These are phyloP conservation scores for Elysia chlorotica DNA, from an alignment of 1,140 invertebrate species.

Conservation along the genomic window DNA sequence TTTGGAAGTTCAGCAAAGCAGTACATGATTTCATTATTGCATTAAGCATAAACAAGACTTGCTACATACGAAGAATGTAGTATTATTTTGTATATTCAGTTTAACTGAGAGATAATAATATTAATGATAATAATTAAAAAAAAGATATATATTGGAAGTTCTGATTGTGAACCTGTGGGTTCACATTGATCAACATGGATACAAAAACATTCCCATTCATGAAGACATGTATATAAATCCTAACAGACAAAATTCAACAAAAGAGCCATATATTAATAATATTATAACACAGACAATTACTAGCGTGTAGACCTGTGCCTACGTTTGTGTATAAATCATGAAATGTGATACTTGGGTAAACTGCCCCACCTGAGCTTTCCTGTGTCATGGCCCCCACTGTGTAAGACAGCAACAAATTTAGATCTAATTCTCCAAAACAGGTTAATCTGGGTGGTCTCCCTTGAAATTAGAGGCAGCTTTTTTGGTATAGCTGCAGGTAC, in stretches of 20 bases:
- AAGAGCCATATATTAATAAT: too few species aligned
- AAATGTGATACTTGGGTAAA: not conserved
- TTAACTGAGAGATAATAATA: too few species aligned
- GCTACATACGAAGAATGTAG: not conserved
- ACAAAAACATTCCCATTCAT: too few species aligned
- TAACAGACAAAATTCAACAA: too few species aligned
- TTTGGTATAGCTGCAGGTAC: not conserved
- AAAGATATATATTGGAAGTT: too few species aligned
- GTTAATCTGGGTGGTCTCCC: not conserved
- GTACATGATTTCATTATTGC: constrained; percentile 14
- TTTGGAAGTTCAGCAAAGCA: constrained; percentile 27
- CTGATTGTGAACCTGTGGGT: too few species aligned
- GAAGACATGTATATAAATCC: too few species aligned
- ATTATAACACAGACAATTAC: too few species aligned
- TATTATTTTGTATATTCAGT: not conserved
- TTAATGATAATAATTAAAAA: too few species aligned
- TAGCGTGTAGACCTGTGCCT: too few species aligned
- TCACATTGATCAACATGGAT: too few species aligned
- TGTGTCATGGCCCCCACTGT: not conserved
- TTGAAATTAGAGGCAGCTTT: not conserved
- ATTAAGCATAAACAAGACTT: constrained; percentile 6
- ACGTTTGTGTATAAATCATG: not conserved
- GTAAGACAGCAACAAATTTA: not conserved
- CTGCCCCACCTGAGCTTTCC: not conserved
- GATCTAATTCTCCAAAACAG: not conserved